phyloP scores from a whole-genome alignment of 2,888 invertebrate species.

The Smittia sp. region DNA sequence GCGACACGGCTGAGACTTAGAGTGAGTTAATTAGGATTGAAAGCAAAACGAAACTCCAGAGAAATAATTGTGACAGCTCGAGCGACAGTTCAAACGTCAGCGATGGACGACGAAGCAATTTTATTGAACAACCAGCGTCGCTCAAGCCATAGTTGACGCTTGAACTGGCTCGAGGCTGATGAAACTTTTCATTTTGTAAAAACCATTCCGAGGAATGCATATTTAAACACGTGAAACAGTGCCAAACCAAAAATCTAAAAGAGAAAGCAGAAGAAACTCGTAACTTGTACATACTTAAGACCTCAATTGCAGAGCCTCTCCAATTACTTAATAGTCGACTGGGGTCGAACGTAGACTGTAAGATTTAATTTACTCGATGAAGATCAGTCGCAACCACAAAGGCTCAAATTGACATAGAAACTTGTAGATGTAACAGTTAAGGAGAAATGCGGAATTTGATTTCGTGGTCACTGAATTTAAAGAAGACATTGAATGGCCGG shows the following conservation, averaged over 20 bases:
- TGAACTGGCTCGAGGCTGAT: no score
- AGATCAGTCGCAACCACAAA: constrained; percentile 31
- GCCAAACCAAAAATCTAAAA: constrained; percentile 22
- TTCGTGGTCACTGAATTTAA: constrained; percentile 19
- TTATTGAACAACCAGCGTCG: no score
- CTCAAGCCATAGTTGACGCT: no score
- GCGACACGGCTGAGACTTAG: background rate
- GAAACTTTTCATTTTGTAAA: constrained; percentile 46
- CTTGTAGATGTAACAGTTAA: constrained; percentile 4
- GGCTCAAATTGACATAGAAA: constrained; percentile 23
- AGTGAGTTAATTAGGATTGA: background rate
- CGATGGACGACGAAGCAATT: no score
- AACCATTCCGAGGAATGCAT: constrained; percentile 56
- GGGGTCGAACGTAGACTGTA: background rate
- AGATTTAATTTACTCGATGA: background rate
- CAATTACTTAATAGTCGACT: background rate
- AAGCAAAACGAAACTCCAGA: background rate
- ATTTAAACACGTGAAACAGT: constrained; percentile 28
- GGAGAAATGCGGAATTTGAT: constrained; percentile 18
- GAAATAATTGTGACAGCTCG: background rate
- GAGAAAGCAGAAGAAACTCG: constrained; percentile 3
- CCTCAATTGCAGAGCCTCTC: constrained; percentile 22
- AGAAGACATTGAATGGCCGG: background rate
- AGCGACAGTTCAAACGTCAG: background rate
- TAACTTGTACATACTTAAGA: constrained; percentile 19